These are phyloP conservation scores for Notamacropus eugenii DNA, from an alignment of 2,797 vertebrate species.

Conservation along the genomic window DNA sequence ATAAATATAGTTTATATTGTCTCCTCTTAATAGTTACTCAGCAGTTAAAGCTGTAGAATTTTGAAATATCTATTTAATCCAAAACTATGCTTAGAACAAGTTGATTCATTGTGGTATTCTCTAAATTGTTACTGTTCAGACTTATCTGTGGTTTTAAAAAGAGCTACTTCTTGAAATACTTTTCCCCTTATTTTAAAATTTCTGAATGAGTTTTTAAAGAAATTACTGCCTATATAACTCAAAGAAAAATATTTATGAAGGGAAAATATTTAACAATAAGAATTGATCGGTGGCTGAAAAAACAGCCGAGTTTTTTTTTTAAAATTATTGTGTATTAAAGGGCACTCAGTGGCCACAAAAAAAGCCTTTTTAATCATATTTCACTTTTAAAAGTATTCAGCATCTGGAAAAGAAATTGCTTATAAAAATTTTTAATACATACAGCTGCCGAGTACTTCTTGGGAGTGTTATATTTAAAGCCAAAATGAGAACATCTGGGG, in stretches of 20 bases:
- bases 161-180: background rate
- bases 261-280: slow-evolving; percentile 67
- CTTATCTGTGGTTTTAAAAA: background rate
- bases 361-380: slow-evolving; percentile 62
- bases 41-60: background rate
- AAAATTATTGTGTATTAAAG: slow-evolving; percentile 13
- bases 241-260: background rate
- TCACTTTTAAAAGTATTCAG: slow-evolving; percentile 56
- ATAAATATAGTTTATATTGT: background rate
- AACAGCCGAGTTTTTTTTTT: background rate
- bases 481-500: slow-evolving; percentile 37
- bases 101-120: background rate
- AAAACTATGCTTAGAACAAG: background rate
- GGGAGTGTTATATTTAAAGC: slow-evolving; percentile 4
- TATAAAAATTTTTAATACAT: slow-evolving; percentile 52
- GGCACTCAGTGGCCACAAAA: slow-evolving; percentile 31
- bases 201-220: background rate
- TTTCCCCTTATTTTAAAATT: slow-evolving; percentile 6
- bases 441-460: slow-evolving; percentile 9
- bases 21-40: background rate
- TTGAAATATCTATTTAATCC: background rate
- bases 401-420: slow-evolving; percentile 61
- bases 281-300: slow-evolving; percentile 11
- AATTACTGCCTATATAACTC: background rate
- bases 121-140: background rate